Evolutionary conservation across 37 sponge, comb jelly and placozoan species (phyloP), one percentile per base, ranked within the genome.

Genomic region (Geodia barretti): DNA sequence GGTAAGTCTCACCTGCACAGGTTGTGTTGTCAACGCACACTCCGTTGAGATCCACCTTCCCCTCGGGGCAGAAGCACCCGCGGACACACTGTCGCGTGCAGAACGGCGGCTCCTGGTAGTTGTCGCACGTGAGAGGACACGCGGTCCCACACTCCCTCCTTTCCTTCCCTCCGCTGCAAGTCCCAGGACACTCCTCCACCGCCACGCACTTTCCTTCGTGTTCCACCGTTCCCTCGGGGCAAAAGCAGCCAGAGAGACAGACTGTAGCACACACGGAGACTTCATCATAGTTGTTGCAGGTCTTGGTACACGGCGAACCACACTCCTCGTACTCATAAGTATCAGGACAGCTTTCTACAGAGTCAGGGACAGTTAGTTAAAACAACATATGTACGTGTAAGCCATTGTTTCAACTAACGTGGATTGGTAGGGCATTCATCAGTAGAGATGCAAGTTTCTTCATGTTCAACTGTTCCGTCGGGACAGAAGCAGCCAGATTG

Each of bases 71-170:
- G 76, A 75, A 54, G 31, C 76, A 75, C 23, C 76, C 76, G 4
- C 2, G 19, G 2, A 32, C 33, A 60, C 76, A 61, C 62, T 34
- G 62, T 60, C 34, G 23, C 2, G 37, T 61, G 38, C 76, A 75
- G 63, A 59, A 9, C 2, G 1, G n/a, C 7, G 34, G 62, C 3
- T 19, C 59, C 26, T 30, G 20, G 8, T 59, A 60, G 37, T 61
- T 59, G 9, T 75, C 76, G 31, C 76, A 75, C 2, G 62, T 75
- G 63, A 30, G 33, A 60, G 76, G 76, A 21, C 76, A 75, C 20
- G 63, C 63, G 54, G 62, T 25, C 30, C 76, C 76, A 75, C 76
- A 75, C 7, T 54, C 32, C 25, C 3, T 58, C 30, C 11, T 60
- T 32, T 58, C 60, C 63, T 26, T 75, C 20, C 76, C 76, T 29